Percentiles rank a stretch among this genome's conserved stretches.
Evolutionary conservation across 2,113 vertebrate genomes (phyloP).

Genomic region (Aegithalos caudatus): DNA sequence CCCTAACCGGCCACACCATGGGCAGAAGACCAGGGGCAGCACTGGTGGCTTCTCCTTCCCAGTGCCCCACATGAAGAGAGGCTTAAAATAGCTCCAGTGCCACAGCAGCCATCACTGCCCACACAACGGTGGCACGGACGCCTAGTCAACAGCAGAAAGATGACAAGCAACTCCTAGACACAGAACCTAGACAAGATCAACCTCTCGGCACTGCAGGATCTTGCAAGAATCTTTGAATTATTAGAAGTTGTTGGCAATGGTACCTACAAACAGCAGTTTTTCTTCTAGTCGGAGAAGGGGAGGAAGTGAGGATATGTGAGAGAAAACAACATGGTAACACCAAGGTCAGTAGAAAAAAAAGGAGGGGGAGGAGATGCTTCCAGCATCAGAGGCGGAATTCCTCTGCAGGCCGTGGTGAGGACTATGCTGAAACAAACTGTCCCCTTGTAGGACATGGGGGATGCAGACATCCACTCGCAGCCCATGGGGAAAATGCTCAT

Average conservation of each 20-base stretch:
- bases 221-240: background rate
- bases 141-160: background rate
- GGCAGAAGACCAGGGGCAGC: background rate
- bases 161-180: background rate
- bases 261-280: background rate
- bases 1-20: accelerated
- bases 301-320: background rate
- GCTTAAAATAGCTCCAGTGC: background rate
- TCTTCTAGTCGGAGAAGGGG: background rate
- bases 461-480: background rate
- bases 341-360: background rate
- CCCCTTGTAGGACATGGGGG: background rate
- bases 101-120: background rate
- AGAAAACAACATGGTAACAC: background rate
- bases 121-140: accelerated
- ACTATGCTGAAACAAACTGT: background rate
- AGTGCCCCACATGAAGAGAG: too few species aligned
- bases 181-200: background rate
- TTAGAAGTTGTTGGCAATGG: too few species aligned
- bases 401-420: background rate
- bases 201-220: background rate
- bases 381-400: background rate
- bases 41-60: background rate
- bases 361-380: too few species aligned
- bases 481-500: background rate